Base-by-base conservation (phyloP, 2,797 vertebrate species). In the Oryzias dopingdopingensis region DNA sequence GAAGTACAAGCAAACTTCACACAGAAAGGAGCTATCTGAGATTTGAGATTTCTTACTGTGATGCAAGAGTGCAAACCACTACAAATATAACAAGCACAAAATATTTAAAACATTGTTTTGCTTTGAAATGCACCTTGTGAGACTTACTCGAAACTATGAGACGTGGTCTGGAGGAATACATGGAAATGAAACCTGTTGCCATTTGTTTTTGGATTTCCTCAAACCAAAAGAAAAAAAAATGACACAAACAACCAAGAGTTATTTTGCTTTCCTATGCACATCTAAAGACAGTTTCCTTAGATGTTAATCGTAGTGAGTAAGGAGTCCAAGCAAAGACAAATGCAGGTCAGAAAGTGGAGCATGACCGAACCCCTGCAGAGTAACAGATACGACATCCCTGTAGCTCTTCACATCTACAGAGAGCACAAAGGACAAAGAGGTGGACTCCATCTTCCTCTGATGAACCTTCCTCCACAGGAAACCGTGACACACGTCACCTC, bases 351-450 rank as follows among this genome's bases (percentile, higher is more conserved):
- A 49, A 70, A 69, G 44, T 37, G 56, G 70, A 83, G 72, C 72
- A 76, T 59, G 64, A 80, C 72, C 49, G 67, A 59, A 68, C 72
- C 78, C 65, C 68, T 26, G 4, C 72, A 69, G 83, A 77, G 77
- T 70, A 50, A 83, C 76, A 52, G 62, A 67, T 79, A 79, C 83
- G 84, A 59, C 74, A 62, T 72, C 67, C 72, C 66, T 76, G 75
- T 80, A 85, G 84, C 77, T 83, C 83, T 65, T 83, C 52, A 81
- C 74, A 76, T 65, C 76, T 81, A 73, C 74, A 77, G 78, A 78
- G 71, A 23, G 57, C 49, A 41, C 43, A 46, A 56, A 62, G 47
- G 55, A 63, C 59, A 53, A 42, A 67, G 65, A 74, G 60, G 62
- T 65, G 59, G 72, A 70, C 60, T 74, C 45, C 56, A 70, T 66